Conservation (phyloP, 1,140 invertebrate genomes). For the Nasonia vitripennis region DNA sequence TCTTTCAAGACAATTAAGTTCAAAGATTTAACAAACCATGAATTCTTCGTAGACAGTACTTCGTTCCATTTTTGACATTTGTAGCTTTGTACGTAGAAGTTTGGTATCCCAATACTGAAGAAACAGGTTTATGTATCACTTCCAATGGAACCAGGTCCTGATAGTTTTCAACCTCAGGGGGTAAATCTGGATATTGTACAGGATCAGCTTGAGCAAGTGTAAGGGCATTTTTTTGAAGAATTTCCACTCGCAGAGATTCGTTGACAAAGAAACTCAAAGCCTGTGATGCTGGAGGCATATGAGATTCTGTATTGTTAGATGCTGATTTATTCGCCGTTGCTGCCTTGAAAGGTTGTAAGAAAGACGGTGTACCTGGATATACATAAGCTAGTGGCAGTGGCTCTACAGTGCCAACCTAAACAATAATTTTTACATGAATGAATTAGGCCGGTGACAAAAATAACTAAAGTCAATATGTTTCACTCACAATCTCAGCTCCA, state of each 20-base stretch:
- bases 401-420: constrained; percentile 64
- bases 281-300: constrained; percentile 72
- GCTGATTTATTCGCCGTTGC: constrained; percentile 65
- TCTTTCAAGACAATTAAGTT: background rate
- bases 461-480: background rate
- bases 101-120: constrained; percentile 84
- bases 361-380: constrained; percentile 82
- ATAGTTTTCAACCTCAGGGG: constrained; percentile 91
- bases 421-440: constrained; percentile 6
- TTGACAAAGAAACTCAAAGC: constrained; percentile 81
- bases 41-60: constrained; percentile 91
- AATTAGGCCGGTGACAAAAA: background rate
- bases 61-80: constrained; percentile 89
- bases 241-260: constrained; percentile 85
- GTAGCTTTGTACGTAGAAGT: constrained; percentile 95
- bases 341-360: constrained; percentile 75
- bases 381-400: constrained; percentile 72
- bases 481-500: constrained; percentile 63
- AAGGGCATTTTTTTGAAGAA: constrained; percentile 85
- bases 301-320: constrained; percentile 70
- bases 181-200: constrained; percentile 84
- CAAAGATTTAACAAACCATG: constrained; percentile 79
- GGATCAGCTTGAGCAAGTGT: constrained; percentile 83
- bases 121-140: constrained; percentile 76
- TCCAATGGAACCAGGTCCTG: constrained; percentile 92